These are phyloP conservation scores for Acanthosoma haemorrhoidale DNA, from an alignment of 2,888 invertebrate genomes.

Conservation along the genomic window DNA sequence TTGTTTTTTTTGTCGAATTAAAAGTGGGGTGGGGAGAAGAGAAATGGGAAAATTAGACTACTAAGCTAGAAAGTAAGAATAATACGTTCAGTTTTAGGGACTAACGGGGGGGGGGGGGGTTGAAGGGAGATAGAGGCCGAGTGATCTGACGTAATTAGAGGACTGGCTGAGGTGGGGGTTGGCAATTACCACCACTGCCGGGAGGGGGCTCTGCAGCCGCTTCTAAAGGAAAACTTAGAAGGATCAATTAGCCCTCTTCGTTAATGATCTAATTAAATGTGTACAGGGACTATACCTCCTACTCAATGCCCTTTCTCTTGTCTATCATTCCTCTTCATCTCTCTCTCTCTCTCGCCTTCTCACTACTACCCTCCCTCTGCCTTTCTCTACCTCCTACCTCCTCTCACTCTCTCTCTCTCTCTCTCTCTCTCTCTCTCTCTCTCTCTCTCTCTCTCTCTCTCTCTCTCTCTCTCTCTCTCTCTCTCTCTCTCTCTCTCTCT, in stretches of 20 bases:
- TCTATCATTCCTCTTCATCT: slow-evolving; percentile 7
- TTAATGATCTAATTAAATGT: slow-evolving; percentile 53
- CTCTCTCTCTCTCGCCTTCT: neutral
- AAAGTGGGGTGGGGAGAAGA: too few relatives aligned
- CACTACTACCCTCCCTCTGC: neutral
- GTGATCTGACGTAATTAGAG: slow-evolving; percentile 12
- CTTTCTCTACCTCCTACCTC: neutral
- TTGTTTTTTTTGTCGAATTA: too few relatives aligned
- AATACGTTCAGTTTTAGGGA: slow-evolving; percentile 11
- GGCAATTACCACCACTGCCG: neutral
- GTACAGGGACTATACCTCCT: slow-evolving; percentile 46
- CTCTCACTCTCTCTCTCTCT: neutral
- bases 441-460: too few relatives aligned
- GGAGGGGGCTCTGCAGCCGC: neutral
- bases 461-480: too few relatives aligned
- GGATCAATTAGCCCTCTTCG: slow-evolving; percentile 49
- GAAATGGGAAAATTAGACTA: neutral
- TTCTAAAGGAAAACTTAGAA: slow-evolving; percentile 44
- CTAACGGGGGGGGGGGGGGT: slow-evolving; percentile 20
- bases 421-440: too few relatives aligned
- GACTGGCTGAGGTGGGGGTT: neutral
- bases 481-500: too few relatives aligned
- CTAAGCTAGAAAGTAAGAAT: slow-evolving; percentile 3
- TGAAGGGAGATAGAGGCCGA: slow-evolving; percentile 26
- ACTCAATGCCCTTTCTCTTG: slow-evolving; percentile 18